A percentile compares a stretch with the other conserved stretches of the same genome.
phyloP scores from a whole-genome alignment of 2,888 invertebrate genomes.

The Frankliniella fusca region DNA sequence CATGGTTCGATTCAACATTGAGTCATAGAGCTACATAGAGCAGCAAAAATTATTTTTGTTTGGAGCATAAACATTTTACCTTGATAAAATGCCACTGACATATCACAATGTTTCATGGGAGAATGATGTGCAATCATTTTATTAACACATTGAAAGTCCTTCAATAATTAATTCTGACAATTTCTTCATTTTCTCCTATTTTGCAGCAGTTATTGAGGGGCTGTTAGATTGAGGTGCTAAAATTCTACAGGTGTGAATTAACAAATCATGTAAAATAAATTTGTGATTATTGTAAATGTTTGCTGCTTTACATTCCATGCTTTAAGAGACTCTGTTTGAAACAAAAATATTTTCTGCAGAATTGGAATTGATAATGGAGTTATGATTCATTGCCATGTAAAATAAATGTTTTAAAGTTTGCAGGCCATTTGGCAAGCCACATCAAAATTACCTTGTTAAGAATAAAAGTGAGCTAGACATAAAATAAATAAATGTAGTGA shows the following conservation, averaged over 20 bases:
- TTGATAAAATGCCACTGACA: background rate
- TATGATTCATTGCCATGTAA: background rate
- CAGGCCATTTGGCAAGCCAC: background rate
- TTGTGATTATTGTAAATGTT: background rate
- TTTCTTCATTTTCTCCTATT: background rate
- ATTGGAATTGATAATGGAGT: background rate
- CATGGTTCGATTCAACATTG: too few species aligned
- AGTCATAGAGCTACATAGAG: too few species aligned
- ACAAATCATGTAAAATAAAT: background rate
- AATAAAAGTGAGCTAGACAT: background rate
- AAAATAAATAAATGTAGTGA: background rate
- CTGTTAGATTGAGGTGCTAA: background rate
- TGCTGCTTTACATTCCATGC: background rate
- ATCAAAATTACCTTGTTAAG: background rate
- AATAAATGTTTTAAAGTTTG: background rate
- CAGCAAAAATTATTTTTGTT: too few species aligned
- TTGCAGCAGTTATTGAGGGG: background rate
- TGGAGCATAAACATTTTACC: too few species aligned
- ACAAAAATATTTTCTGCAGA: background rate
- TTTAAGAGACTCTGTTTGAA: background rate
- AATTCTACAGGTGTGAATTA: background rate
- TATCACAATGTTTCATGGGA: background rate
- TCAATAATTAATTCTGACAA: background rate
- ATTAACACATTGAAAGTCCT: background rate
- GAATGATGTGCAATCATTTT: background rate